Evolutionary conservation across 2,113 vertebrate species (phyloP).

Genomic region (Ifrita kowaldi): DNA sequence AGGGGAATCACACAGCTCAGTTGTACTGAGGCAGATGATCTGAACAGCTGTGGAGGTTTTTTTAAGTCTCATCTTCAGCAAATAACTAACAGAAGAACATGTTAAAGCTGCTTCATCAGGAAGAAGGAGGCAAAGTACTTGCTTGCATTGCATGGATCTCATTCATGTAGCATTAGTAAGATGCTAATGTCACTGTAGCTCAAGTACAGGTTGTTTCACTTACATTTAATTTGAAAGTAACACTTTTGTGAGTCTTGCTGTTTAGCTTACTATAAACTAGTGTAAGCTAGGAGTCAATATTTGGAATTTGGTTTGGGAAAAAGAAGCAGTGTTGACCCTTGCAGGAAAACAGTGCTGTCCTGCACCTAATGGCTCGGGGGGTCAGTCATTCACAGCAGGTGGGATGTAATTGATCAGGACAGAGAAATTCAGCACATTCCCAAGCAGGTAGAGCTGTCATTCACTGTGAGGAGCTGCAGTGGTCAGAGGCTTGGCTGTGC

Average conservation of each 20-base stretch:
- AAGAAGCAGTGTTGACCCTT: background rate
- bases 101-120: background rate
- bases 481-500: background rate
- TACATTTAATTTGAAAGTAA: background rate
- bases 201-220: background rate
- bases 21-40: background rate
- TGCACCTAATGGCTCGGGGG: background rate
- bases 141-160: background rate
- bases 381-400: background rate
- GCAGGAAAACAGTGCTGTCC: background rate
- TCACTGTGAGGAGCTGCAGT: background rate
- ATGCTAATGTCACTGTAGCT: background rate
- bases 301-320: background rate
- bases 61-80: background rate
- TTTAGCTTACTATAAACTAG: background rate
- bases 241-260: background rate
- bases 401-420: background rate
- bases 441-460: background rate
- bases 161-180: background rate
- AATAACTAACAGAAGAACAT: background rate
- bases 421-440: background rate
- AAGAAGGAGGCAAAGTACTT: background rate
- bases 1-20: background rate
- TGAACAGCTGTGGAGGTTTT: background rate
- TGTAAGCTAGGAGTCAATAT: background rate